phyloP scores from a whole-genome alignment of 2,888 invertebrate species.

The Argyresthia albistria region DNA sequence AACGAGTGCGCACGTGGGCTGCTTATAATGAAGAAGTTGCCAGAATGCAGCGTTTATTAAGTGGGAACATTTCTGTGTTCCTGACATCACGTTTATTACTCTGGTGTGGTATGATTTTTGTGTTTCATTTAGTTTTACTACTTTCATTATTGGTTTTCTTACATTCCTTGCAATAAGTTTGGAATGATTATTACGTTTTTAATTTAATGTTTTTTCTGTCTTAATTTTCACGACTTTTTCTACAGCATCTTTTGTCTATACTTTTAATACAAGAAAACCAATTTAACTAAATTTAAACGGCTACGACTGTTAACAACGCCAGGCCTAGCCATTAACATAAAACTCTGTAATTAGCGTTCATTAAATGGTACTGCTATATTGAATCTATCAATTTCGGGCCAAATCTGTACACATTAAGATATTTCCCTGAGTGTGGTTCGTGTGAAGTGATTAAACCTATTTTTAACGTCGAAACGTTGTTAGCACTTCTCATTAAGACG shows the following conservation, averaged over 20 bases:
- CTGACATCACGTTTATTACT: background rate
- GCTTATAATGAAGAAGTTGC: slow-evolving; percentile 1
- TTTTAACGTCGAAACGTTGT: background rate
- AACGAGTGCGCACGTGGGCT: background rate
- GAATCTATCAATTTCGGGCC: background rate
- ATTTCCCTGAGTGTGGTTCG: background rate
- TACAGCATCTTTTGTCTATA: too few species aligned
- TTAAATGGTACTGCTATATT: background rate
- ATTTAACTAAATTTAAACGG: too few species aligned
- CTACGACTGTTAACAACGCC: background rate
- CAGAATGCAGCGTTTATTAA: background rate
- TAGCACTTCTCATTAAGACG: background rate
- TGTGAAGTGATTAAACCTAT: slow-evolving; percentile 4
- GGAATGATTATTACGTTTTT: too few species aligned
- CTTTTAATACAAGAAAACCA: too few species aligned
- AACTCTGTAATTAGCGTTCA: background rate
- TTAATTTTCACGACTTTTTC: too few species aligned
- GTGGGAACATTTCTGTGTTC: background rate
- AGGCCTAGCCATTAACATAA: background rate
- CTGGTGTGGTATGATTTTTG: too few species aligned
- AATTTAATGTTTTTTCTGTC: too few species aligned
- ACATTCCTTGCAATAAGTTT: too few species aligned
- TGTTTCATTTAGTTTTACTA: too few species aligned
- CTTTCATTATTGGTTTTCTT: too few species aligned
- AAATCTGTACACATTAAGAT: background rate